phyloP scores from a whole-genome alignment of 1,140 invertebrate species.

The Belonocnema kinseyi region DNA sequence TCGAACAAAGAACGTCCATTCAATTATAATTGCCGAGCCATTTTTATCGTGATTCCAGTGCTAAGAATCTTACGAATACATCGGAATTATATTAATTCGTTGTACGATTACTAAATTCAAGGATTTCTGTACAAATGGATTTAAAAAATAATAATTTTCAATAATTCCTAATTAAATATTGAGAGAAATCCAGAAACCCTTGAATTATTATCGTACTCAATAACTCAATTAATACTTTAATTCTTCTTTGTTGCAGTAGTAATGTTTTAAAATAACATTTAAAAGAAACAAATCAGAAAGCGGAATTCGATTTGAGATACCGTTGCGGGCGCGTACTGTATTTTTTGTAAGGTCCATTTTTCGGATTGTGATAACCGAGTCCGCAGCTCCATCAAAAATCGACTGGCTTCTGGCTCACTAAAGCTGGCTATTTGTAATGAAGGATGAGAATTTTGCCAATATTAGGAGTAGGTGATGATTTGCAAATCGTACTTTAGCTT shows the following conservation, averaged over 20 bases:
- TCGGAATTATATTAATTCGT: constrained; percentile 14
- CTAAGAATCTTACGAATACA: neutral
- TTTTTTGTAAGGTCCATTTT: constrained; percentile 73
- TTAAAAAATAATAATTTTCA: too few species aligned
- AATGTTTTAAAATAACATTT: constrained; percentile 29
- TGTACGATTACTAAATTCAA: constrained; percentile 6
- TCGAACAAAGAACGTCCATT: neutral
- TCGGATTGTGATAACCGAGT: constrained; percentile 75
- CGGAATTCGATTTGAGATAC: constrained; percentile 53
- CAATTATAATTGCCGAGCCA: neutral
- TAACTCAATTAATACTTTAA: neutral
- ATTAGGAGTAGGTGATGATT: neutral
- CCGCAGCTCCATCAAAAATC: constrained; percentile 66
- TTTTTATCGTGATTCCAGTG: constrained; percentile 1
- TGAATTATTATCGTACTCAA: neutral
- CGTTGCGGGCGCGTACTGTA: constrained; percentile 71
- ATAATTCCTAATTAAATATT: too few species aligned
- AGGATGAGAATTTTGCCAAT: neutral
- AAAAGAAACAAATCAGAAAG: constrained; percentile 38
- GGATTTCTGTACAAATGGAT: neutral
- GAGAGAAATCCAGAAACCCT: neutral
- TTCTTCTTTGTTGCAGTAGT: neutral
- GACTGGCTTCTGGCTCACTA: constrained; percentile 43
- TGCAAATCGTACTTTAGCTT: too few species aligned
- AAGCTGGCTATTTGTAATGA: constrained; percentile 24